Conservation (phyloP, 2,113 vertebrate species). For the Corythoichthys intestinalis region DNA sequence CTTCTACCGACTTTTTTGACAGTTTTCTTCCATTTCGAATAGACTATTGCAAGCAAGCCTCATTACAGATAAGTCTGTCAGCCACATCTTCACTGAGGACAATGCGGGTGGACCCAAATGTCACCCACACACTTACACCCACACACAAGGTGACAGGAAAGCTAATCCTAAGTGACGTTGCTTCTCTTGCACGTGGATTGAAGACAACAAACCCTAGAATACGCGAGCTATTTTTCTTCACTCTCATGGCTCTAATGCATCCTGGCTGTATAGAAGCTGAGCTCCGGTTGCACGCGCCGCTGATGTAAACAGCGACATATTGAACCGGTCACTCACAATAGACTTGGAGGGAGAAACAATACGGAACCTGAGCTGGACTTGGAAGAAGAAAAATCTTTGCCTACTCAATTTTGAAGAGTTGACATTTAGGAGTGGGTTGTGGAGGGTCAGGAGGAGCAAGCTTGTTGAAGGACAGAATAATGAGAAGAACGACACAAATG, state of each 20-base stretch:
- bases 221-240: neutral
- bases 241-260: constrained; percentile 8
- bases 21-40: neutral
- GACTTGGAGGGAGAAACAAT: neutral
- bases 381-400: neutral
- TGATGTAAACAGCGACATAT: constrained; percentile 9
- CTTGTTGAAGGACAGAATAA: neutral
- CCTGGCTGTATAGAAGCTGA: constrained; percentile 3
- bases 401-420: neutral
- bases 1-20: neutral
- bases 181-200: neutral
- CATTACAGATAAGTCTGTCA: neutral
- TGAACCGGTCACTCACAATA: constrained; percentile 1
- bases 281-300: neutral
- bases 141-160: constrained; percentile 4
- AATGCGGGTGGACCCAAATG: neutral
- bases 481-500: neutral
- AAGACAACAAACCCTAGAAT: constrained; percentile 1
- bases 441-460: neutral
- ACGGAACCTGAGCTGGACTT: neutral
- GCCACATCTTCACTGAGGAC: neutral
- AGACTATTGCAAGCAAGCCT: neutral
- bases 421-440: neutral
- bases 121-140: neutral
- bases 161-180: constrained; percentile 1